These are phyloP conservation scores for Leptinotarsa haldemani DNA, from an alignment of 2,888 invertebrate species.

Conservation along the genomic window DNA sequence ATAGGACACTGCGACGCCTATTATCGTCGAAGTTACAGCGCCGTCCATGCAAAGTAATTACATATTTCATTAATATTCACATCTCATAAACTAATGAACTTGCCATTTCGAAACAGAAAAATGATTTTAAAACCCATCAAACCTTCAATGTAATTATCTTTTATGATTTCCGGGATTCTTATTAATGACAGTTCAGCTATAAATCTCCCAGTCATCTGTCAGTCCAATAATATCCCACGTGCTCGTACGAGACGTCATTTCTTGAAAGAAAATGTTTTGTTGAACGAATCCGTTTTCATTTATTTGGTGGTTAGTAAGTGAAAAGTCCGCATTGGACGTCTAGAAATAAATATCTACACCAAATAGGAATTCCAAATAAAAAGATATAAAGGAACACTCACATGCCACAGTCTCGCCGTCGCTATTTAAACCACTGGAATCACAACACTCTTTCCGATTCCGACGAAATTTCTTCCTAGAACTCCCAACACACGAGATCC, in stretches of 20 bases:
- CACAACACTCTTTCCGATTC: conserved; percentile 1
- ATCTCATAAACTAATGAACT: neutral
- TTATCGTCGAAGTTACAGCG: too few relatives aligned
- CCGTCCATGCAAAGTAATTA: too few relatives aligned
- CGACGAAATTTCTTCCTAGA: neutral
- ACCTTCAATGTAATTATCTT: neutral
- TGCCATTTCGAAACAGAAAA: neutral
- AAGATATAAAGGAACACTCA: conserved; percentile 3
- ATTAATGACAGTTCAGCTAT: neutral
- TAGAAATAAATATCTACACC: neutral
- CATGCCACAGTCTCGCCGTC: conserved; percentile 17
- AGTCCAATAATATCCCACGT: conserved; percentile 6
- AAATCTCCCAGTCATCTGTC: neutral
- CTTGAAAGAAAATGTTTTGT: neutral
- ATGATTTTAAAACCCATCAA: neutral
- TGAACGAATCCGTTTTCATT: neutral
- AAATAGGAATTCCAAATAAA: neutral
- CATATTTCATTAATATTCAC: neutral
- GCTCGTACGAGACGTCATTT: neutral
- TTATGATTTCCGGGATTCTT: neutral
- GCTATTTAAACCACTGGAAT: conserved; percentile 8
- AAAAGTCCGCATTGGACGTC: neutral
- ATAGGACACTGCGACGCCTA: too few relatives aligned
- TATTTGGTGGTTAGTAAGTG: neutral
- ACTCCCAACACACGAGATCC: neutral